phyloP scores from a whole-genome alignment of 2,888 invertebrate genomes.

The Andrena praecox region DNA sequence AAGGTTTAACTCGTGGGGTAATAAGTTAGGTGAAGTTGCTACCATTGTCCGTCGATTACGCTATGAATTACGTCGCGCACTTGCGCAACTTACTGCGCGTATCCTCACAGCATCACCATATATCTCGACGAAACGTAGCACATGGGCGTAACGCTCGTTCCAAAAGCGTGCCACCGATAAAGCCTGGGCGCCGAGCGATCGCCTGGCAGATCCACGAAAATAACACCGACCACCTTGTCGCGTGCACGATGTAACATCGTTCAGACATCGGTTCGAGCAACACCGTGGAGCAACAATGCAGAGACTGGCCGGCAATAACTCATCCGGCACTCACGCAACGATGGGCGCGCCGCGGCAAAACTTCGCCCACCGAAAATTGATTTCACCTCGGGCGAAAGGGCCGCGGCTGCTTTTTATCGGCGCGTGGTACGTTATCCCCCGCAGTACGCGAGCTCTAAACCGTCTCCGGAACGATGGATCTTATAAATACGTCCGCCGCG shows the following conservation, averaged over 20 bases:
- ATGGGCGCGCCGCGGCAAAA: constrained; percentile 11
- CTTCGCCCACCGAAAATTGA: constrained; percentile 47
- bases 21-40: too few relatives aligned
- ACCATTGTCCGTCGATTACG: too few relatives aligned
- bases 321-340: constrained; percentile 50
- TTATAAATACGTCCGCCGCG: constrained; percentile 55
- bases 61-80: too few relatives aligned
- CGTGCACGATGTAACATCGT: constrained; percentile 52
- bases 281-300: constrained; percentile 56
- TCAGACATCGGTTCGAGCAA: constrained; percentile 50
- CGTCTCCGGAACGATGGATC: constrained; percentile 39
- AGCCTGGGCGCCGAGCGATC: not conserved
- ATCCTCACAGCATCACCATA: too few relatives aligned
- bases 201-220: constrained; percentile 23
- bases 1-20: too few relatives aligned
- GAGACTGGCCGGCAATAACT: constrained; percentile 33
- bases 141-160: too few relatives aligned
- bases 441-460: constrained; percentile 45
- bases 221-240: constrained; percentile 47
- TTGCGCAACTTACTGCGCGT: too few relatives aligned
- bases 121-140: too few relatives aligned
- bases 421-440: constrained; percentile 34
- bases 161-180: too few relatives aligned
- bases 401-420: constrained; percentile 30
- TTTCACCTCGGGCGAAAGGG: constrained; percentile 41